Evolutionary conservation across 23 tunicate genomes (phyloP), one percentile per base, ranked within the genome.

Genomic region (Halocynthia roretzi): DNA sequence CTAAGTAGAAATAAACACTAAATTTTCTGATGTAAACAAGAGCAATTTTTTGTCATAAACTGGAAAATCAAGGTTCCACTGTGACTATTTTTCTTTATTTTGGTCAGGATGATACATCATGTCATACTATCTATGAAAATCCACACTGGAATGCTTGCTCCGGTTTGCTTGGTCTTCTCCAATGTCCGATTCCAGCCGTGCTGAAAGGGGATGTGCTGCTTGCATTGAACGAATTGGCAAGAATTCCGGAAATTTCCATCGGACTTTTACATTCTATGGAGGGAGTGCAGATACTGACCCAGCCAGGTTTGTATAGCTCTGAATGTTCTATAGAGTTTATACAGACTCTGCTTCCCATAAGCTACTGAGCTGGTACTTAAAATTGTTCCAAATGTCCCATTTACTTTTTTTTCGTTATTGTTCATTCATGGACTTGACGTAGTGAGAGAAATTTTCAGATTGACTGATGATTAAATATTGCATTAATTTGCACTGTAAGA

Each of bases 51-150:
- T 31, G 44, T 31, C 44, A 31, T n/a, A n/a, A n/a, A n/a, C n/a
- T n/a, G n/a, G n/a, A n/a, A 31, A 58, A 14, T 0, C 63, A 14
- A 58, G 17, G 15, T 15, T 58, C 63, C 63, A 4, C 63, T 58
- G 63, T 58, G 5, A 58, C 2, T 14, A 14, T 58, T 58, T 58
- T 14, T 14, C 15, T 4, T n/a, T 58, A 58, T 58, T 58, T 58
- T 58, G n/a, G 15, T 18, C 76, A 92, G 98, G 98, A 92, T 71
- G 92, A 92, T 53, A 86, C 83, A 23, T 87, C 92, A 7, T 86
- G 98, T 74, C 54, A 80, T 40, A 62, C 84, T 0, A 61, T 92
- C n/a, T 82, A 82, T 60, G 98, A 92, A 80, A 75, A 92, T 78
- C 68, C 68, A 7, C 84, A 82, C 7, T 92, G 98, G 98, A 82